Percentiles rank a stretch among this genome's conserved stretches.
phyloP scores from a whole-genome alignment of 2,797 vertebrate genomes.

The Fistularia commersonii region DNA sequence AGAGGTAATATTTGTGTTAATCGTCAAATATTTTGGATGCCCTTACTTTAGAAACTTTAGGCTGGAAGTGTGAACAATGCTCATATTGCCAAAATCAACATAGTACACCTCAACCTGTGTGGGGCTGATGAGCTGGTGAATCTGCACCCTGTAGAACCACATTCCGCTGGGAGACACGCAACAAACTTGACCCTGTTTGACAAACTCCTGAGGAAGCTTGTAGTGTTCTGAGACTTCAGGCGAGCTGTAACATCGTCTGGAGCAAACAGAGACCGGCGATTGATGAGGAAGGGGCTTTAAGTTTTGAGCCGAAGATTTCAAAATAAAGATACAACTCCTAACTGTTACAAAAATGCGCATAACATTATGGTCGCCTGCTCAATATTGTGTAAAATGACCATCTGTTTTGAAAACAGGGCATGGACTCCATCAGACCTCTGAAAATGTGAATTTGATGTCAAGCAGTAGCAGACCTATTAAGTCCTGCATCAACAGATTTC shows the following conservation, averaged over 20 bases:
- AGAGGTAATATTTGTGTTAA: neutral
- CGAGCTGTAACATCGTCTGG: conserved; percentile 82
- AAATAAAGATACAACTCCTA: too few relatives aligned
- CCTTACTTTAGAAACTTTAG: conserved; percentile 93
- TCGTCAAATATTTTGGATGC: neutral
- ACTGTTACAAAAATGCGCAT: too few relatives aligned
- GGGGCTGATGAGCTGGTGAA: conserved; percentile 78
- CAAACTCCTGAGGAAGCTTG: conserved; percentile 72
- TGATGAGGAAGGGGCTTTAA: neutral
- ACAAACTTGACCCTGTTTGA: conserved; percentile 85
- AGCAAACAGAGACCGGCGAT: neutral
- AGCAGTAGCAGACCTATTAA: too few relatives aligned
- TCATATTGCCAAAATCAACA: conserved; percentile 83
- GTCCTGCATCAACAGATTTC: too few relatives aligned
- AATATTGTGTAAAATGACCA: too few relatives aligned
- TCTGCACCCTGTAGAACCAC: conserved; percentile 90
- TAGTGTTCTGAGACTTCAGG: conserved; percentile 83
- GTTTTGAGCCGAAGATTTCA: too few relatives aligned
- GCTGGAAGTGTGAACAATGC: conserved; percentile 67
- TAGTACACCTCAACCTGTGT: conserved; percentile 86
- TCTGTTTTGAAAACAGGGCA: too few relatives aligned
- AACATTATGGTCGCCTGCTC: too few relatives aligned
- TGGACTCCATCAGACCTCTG: too few relatives aligned
- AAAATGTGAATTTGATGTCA: too few relatives aligned
- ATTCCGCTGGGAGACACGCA: conserved; percentile 76